Percentiles rank a stretch among this genome's conserved stretches.
Evolutionary conservation across 1,140 invertebrate species (phyloP).

Genomic region (Teleopsis dalmanni): DNA sequence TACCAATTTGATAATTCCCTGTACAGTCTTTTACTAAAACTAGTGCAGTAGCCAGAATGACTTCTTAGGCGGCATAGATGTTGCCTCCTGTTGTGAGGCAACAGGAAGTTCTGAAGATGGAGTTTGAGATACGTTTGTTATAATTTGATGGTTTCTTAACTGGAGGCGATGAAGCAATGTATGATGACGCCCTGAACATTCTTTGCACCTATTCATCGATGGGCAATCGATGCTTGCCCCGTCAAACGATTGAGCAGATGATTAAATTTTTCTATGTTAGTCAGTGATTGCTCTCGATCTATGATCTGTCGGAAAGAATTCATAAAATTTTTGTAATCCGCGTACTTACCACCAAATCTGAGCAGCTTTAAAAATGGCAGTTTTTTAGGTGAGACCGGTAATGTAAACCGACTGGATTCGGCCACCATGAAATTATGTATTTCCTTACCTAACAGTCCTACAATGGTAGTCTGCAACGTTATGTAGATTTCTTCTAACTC

Average conservation of each 20-base stretch:
- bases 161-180: not conserved
- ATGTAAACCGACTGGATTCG: too few species aligned
- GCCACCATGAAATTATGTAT: too few species aligned
- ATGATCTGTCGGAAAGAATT: too few species aligned
- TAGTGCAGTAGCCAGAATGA: slow-evolving; percentile 6
- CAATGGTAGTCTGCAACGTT: too few species aligned
- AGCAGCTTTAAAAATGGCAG: too few species aligned
- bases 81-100: not conserved
- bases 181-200: slow-evolving; percentile 1
- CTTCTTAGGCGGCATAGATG: not conserved
- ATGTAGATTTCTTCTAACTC: not conserved
- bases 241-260: slow-evolving; percentile 2
- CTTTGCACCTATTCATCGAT: too few species aligned
- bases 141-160: too few species aligned
- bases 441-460: too few species aligned
- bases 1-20: not conserved
- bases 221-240: not conserved
- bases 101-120: not conserved
- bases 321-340: too few species aligned
- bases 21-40: not conserved
- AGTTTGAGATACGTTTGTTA: not conserved
- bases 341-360: too few species aligned
- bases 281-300: too few species aligned
- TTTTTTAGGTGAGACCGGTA: too few species aligned
- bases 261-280: slow-evolving; percentile 2